A percentile compares a stretch with the other conserved stretches of the same genome.
phyloP scores from a whole-genome alignment of 2,797 vertebrate genomes.

The Pangasius krempfi region DNA sequence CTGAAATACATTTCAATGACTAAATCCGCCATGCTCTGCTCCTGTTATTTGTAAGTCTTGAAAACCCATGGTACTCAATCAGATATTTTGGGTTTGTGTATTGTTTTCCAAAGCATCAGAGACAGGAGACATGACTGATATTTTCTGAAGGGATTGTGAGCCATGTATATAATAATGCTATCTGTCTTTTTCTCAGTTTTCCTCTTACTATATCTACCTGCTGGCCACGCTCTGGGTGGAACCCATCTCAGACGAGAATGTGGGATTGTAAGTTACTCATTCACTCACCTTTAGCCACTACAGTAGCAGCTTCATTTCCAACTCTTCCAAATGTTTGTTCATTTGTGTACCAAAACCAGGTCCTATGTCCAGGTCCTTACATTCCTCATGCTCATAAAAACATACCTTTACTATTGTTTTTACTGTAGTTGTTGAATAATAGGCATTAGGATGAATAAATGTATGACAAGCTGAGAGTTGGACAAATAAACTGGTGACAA shows the following conservation, averaged over 20 bases:
- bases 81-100: neutral
- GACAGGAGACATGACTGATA: neutral
- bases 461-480: neutral
- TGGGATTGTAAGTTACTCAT: slow-evolving; percentile 82
- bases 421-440: neutral
- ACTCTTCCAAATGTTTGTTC: neutral
- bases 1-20: neutral
- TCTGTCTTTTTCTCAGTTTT: slow-evolving; percentile 79
- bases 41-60: neutral
- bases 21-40: neutral
- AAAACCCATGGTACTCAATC: neutral
- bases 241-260: slow-evolving; percentile 84
- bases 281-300: neutral
- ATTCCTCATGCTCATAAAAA: neutral
- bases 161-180: slow-evolving; percentile 10
- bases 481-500: neutral
- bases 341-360: neutral
- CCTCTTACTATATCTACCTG: slow-evolving; percentile 88
- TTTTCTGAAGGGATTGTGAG: neutral
- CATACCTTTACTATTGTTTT: neutral
- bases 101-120: neutral
- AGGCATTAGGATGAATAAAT: neutral
- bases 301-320: neutral
- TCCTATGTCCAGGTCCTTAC: neutral
- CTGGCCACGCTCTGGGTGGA: slow-evolving; percentile 92